Base-by-base conservation (phyloP, 2,797 vertebrate species). In the Pseudopleuronectes americanus region DNA sequence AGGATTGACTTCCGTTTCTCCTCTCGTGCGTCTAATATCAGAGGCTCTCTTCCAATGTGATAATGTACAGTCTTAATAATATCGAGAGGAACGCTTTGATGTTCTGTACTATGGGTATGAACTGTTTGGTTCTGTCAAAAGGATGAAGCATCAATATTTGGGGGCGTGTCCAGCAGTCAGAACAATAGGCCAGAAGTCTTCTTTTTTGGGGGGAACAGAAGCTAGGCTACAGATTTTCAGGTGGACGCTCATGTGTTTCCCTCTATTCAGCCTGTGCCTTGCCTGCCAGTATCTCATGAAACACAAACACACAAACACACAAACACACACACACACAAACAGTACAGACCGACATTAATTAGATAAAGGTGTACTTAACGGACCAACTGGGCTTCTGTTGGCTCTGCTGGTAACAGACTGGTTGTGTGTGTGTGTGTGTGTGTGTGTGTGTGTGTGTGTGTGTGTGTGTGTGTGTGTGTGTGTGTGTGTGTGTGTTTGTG, bases 341-440 rank as follows among this genome's bases (percentile, higher is more conserved):
- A 52, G 52, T 51, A 28, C 45, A 80, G 41, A 43, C 61, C 1
- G 31, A 79, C 55, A 59, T 53, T 86, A 82, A 89, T 91, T 84
- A 77, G 69, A 66, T 53, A 24, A 45, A 16, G 52, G 51, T 72
- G 56, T 48, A 76, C 49, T 45, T 77, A 31, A 23, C 10, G 73
- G 68, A 77, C 67, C 73, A 78, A 69, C 75, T 64, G 52, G 45
- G 54, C 59, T 58, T 51, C 79, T 13, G 36, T 4, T 38, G 36
- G 36, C 57, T 51, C 80, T 38, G 36, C 3, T 38, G 36, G 3
- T 13, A 38, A 38, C 31, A 43, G 16, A 64, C 1, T 24, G 52
- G 73, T 64, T 21, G n/a, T 61, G 2, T 61, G 31, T 55, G 1
- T 49, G 3, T 67, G 17, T 60, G 36, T 31, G 28, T 31, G 28